Evolutionary conservation across 2,113 vertebrate genomes (phyloP), one percentile per base, ranked within the genome.

Genomic region (Irena cyanogastra): DNA sequence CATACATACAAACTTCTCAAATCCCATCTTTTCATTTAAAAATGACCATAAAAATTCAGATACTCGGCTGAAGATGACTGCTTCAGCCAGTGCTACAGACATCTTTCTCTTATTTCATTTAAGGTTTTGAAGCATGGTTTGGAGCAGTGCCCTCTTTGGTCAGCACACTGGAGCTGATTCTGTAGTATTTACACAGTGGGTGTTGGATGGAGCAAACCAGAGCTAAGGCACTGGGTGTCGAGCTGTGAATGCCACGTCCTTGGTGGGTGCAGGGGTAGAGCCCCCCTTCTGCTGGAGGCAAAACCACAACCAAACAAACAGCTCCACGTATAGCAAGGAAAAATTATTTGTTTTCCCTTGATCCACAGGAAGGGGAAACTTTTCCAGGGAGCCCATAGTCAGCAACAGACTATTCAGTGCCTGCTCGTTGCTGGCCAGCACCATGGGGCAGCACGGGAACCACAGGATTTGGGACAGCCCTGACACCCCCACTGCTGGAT

Each of bases 341-440:
- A 71, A 85, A 33, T 11, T 1, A 31, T 49, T 95, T 83, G 26
- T 30, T 54, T 82, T 64, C 41, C 79, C 13, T 90, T n/a, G 9
- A 76, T 69, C 24, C 31, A 76, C 37, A 93, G 71, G 44, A 76
- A 83, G 17, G 52, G 75, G 50, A 80, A 80, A 50, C 44, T 52
- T 80, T 80, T 83, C 83, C 86, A 95, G 57, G 35, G 27, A 90
- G 53, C 33, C 69, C 33, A n/a, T 0, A 50, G 83, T 56, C 82
- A 93, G 65, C 2, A 0, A 27, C 78, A 85, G 33, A 45, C 57
- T 68, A 4, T 35, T 68, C 61, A 12, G 42, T 33, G 81, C 72
- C 63, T 44, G 28, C 68, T 69, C 1, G 0, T 50, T 60, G 66
- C 70, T 45, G 47, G 74, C 69, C 72, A 45, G 64, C 0, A 0